These are phyloP conservation scores for Myiotriccus ornatus DNA, from an alignment of 2,797 vertebrate species.

Conservation along the genomic window DNA sequence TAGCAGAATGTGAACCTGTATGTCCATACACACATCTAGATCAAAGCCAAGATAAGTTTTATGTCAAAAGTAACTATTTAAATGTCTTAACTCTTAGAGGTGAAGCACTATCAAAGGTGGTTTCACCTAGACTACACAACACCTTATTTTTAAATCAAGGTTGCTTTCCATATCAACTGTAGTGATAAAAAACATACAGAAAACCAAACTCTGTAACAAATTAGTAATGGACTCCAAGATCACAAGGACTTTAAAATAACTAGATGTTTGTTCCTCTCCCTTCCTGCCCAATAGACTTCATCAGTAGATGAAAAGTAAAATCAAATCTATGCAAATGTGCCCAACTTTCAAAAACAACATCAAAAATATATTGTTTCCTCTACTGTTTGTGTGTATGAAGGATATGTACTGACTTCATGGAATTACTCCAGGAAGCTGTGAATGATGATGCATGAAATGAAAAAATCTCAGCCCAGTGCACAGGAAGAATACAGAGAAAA, in stretches of 20 bases:
- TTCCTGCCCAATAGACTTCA: neutral
- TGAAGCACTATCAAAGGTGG: neutral
- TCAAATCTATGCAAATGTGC: neutral
- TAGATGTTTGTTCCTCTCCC: neutral
- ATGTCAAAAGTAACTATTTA: neutral
- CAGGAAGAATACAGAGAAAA: conserved; percentile 40
- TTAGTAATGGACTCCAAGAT: neutral
- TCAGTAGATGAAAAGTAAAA: neutral
- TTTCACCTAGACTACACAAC: neutral
- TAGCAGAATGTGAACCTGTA: neutral
- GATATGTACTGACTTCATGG: conserved; percentile 32
- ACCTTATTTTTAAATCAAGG: neutral
- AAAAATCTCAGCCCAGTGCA: conserved; percentile 41
- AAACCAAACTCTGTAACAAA: neutral
- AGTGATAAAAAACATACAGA: neutral
- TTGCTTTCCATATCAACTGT: neutral
- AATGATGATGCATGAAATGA: conserved; percentile 66
- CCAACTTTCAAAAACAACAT: neutral
- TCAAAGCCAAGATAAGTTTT: neutral
- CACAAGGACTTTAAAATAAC: neutral
- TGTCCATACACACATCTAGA: neutral
- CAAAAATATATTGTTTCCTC: neutral
- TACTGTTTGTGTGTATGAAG: conserved; percentile 28
- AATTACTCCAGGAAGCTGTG: conserved; percentile 51
- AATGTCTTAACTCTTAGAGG: neutral